These are phyloP conservation scores for Phaethornis superciliosus DNA, from an alignment of 2,113 vertebrate genomes.

Conservation along the genomic window DNA sequence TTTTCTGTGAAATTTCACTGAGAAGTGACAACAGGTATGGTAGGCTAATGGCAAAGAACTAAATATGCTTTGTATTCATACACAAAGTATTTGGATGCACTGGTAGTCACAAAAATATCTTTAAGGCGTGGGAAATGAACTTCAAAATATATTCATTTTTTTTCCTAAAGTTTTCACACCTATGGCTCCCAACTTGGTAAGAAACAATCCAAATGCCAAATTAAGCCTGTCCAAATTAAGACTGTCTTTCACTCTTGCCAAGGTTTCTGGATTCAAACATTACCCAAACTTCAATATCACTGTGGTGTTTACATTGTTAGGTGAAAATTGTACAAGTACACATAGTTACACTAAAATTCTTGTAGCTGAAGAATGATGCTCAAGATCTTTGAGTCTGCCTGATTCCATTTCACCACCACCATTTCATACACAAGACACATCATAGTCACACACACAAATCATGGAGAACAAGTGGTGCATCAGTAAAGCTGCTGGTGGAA, in stretches of 20 bases:
- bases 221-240: neutral
- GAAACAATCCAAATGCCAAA: neutral
- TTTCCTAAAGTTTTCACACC: neutral
- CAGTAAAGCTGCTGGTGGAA: neutral
- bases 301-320: neutral
- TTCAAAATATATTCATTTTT: neutral
- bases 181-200: neutral
- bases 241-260: neutral
- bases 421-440: neutral
- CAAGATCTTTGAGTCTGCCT: neutral
- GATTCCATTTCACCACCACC: neutral
- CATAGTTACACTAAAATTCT: neutral
- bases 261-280: neutral
- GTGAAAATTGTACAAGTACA: neutral
- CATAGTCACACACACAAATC: neutral
- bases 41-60: neutral
- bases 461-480: neutral
- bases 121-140: neutral
- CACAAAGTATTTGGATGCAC: neutral
- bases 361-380: neutral
- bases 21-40: neutral
- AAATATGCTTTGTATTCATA: neutral
- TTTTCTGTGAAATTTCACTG: neutral
- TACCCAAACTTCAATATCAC: neutral
- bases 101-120: neutral